A percentile compares a stretch with the other conserved stretches of the same genome.
Evolutionary conservation across 2,888 invertebrate genomes (phyloP).

Genomic region (Onthophagus sagittarius): DNA sequence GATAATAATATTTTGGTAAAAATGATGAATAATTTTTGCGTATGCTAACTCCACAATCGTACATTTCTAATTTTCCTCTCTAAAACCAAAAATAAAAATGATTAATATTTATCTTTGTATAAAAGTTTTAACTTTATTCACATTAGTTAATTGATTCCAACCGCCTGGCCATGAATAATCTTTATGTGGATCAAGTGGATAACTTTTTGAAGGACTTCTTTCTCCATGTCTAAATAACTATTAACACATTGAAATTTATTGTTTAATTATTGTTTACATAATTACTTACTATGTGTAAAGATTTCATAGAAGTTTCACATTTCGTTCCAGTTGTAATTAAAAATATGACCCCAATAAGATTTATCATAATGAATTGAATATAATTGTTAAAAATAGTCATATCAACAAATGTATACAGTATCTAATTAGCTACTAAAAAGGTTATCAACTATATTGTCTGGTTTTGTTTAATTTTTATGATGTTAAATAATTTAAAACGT

Average conservation of each 20-base stretch:
- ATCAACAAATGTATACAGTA: no score
- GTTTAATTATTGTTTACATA: neutral
- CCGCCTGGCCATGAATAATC: conserved; percentile 79
- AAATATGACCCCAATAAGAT: neutral
- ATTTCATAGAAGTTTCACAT: conserved; percentile 9
- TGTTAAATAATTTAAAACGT: no score
- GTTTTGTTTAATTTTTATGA: no score
- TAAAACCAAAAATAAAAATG: conserved; percentile 42
- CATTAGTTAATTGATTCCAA: conserved; percentile 75
- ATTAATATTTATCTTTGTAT: conserved; percentile 3
- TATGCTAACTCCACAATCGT: conserved; percentile 68
- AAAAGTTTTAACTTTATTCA: conserved; percentile 44
- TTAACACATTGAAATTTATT: neutral
- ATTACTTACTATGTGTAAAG: conserved; percentile 21
- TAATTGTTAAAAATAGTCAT: no score
- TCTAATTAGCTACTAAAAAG: no score
- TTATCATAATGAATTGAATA: neutral
- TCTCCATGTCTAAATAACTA: conserved; percentile 83
- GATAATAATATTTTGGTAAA: conserved; percentile 60
- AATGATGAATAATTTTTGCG: conserved; percentile 66
- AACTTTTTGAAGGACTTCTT: conserved; percentile 69
- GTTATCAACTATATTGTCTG: no score
- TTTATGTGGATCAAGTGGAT: conserved; percentile 76
- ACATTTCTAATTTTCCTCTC: conserved; percentile 73
- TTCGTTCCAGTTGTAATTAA: neutral